Evolutionary conservation across 1,140 invertebrate genomes (phyloP).

Genomic region (Chironomus tepperi): DNA sequence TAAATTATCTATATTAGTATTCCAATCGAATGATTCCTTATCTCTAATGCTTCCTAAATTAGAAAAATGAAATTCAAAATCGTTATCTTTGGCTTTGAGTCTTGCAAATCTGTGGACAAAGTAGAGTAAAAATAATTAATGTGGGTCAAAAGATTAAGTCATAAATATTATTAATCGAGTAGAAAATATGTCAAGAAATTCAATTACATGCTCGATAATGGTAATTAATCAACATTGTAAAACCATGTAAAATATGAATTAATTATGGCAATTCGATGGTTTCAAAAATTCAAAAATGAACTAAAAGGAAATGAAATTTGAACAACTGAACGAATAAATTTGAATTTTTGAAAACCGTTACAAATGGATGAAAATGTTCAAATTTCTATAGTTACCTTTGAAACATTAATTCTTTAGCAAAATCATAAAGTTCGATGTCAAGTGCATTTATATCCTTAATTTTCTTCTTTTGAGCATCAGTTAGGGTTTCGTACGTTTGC

Average conservation of each 20-base stretch:
- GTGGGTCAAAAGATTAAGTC: no score
- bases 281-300: background rate
- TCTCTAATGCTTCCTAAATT: conserved; percentile 66
- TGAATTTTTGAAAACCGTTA: no score
- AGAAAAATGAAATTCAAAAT: conserved; percentile 70
- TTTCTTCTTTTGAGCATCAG: conserved; percentile 57
- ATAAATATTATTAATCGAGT: no score
- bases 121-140: background rate
- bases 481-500: conserved; percentile 62
- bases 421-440: conserved; percentile 90
- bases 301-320: background rate
- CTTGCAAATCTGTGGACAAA: conserved; percentile 57
- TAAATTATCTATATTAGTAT: conserved; percentile 62
- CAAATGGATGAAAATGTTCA: no score
- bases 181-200: no score
- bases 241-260: no score
- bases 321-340: no score
- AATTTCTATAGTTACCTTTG: conserved; percentile 43
- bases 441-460: conserved; percentile 77
- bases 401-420: conserved; percentile 82
- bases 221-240: no score
- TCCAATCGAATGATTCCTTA: conserved; percentile 75
- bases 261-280: no score
- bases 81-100: conserved; percentile 64
- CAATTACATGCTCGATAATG: no score